These are phyloP conservation scores for Cephus runcator DNA, from an alignment of 2,888 invertebrate genomes.

Conservation along the genomic window DNA sequence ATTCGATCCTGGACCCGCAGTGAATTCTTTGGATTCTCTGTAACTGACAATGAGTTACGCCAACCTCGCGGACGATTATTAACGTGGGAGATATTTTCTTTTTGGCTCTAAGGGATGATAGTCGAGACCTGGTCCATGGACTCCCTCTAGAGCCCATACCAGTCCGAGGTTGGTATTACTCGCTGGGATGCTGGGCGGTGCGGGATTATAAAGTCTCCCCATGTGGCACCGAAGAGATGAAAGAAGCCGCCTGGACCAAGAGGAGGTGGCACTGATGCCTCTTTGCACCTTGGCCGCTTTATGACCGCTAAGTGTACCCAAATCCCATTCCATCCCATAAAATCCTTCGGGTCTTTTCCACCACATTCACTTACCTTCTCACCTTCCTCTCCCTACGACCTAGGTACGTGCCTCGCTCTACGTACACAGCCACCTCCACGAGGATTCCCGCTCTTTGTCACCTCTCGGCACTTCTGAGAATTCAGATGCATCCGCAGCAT, in stretches of 20 bases:
- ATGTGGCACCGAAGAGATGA: constrained; percentile 36
- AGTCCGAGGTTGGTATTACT: background rate
- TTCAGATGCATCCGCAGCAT: background rate
- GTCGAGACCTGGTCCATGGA: background rate
- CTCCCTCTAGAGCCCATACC: background rate
- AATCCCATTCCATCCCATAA: constrained; percentile 57
- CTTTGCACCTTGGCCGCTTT: constrained; percentile 60
- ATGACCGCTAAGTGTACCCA: constrained; percentile 60
- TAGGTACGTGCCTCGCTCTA: background rate
- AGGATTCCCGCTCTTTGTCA: background rate
- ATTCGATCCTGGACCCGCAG: background rate
- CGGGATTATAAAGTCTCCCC: constrained; percentile 13
- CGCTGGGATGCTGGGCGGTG: constrained; percentile 1
- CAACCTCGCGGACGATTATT: background rate
- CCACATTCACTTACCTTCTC: background rate
- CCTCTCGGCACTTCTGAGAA: background rate
- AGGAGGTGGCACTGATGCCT: constrained; percentile 44
- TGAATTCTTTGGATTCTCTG: background rate
- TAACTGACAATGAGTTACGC: background rate
- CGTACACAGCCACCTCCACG: background rate
- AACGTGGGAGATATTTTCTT: background rate
- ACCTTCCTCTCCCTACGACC: background rate
- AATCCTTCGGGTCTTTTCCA: constrained; percentile 34
- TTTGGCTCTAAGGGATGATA: background rate
- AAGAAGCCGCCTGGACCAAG: constrained; percentile 41